phyloP scores from a whole-genome alignment of 2,888 invertebrate species.

The Drymonia ruficornis region DNA sequence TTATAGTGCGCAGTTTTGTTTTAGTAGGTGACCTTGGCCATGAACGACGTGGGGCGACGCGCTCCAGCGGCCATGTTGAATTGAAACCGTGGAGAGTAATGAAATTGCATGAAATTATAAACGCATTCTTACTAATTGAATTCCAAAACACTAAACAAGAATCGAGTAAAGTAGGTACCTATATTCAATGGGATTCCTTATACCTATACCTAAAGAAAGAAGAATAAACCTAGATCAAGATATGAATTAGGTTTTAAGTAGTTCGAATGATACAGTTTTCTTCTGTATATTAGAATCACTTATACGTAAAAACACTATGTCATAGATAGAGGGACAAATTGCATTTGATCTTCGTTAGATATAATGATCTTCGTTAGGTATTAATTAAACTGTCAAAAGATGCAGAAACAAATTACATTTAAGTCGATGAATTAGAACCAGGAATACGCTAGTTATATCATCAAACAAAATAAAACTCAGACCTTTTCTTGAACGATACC shows the following conservation, averaged over 20 bases:
- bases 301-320: too few species aligned
- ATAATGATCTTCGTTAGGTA: too few species aligned
- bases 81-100: constrained; percentile 65
- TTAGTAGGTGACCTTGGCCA: constrained; percentile 79
- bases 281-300: too few species aligned
- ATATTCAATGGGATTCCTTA: too few species aligned
- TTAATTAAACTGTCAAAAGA: too few species aligned
- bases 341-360: too few species aligned
- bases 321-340: too few species aligned
- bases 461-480: constrained; percentile 19
- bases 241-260: too few species aligned
- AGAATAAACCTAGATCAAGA: too few species aligned
- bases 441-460: constrained; percentile 22
- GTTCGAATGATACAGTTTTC: too few species aligned
- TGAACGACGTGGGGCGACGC: constrained; percentile 77
- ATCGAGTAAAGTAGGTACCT: not conserved
- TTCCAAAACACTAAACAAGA: constrained; percentile 18
- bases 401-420: not conserved
- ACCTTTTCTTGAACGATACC: constrained; percentile 24
- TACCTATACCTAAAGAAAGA: too few species aligned
- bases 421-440: constrained; percentile 17
- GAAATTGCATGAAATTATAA: constrained; percentile 71
- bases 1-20: constrained; percentile 72
- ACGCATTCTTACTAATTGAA: constrained; percentile 59
- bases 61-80: constrained; percentile 76